These are phyloP conservation scores for Trichonephila clavata DNA, from an alignment of 1,140 invertebrate genomes.

Conservation along the genomic window DNA sequence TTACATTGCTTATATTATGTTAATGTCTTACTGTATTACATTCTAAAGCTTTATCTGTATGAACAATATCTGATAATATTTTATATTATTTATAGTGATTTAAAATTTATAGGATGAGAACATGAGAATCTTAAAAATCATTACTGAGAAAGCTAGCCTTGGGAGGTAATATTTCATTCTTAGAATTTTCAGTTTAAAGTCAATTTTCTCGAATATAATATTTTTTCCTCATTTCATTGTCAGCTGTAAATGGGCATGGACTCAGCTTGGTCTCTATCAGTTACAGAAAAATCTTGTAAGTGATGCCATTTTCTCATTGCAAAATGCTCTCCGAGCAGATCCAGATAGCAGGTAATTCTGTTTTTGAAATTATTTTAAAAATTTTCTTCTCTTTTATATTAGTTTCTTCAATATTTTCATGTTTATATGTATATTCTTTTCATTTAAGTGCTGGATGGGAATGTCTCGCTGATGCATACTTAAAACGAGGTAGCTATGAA, in stretches of 20 bases:
- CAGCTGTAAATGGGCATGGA: conserved; percentile 88
- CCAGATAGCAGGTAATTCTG: conserved; percentile 84
- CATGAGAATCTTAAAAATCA: conserved; percentile 85
- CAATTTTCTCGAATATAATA: background rate
- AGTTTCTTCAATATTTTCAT: background rate
- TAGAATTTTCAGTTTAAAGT: background rate
- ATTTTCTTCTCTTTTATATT: background rate
- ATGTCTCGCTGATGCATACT: conserved; percentile 93
- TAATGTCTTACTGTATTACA: no score
- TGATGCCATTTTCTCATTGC: conserved; percentile 88
- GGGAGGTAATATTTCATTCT: conserved; percentile 72
- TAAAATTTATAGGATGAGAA: conserved; percentile 84
- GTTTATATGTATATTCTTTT: background rate
- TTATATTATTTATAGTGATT: background rate
- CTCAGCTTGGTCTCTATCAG: conserved; percentile 88
- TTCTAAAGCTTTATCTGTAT: no score
- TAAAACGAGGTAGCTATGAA: conserved; percentile 89
- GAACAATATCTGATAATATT: no score
- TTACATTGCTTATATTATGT: no score
- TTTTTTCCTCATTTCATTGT: background rate
- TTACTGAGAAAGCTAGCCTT: conserved; percentile 81
- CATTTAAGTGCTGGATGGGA: conserved; percentile 87
- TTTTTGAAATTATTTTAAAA: background rate
- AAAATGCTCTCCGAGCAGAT: conserved; percentile 88
- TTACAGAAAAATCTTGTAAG: conserved; percentile 86